Conservation (phyloP, 2,888 invertebrate species). For the Diploptera punctata region DNA sequence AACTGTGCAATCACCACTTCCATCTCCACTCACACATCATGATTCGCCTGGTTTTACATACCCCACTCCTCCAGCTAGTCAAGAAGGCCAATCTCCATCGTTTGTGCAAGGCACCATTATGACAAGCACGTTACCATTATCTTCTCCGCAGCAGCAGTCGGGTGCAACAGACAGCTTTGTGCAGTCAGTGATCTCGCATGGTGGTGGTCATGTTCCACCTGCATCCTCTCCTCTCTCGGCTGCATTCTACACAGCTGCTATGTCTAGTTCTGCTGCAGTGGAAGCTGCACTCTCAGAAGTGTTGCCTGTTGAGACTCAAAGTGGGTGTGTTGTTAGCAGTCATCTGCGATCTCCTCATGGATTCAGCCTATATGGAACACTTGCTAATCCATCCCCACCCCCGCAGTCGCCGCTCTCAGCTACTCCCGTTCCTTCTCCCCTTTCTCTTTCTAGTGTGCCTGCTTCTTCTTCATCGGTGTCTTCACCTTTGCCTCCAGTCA, state of each 20-base stretch:
- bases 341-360: conserved; percentile 55
- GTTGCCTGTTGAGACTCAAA: conserved; percentile 59
- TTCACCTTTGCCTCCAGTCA: conserved; percentile 53
- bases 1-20: conserved; percentile 52
- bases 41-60: conserved; percentile 81
- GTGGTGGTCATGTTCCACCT: conserved; percentile 49
- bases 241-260: conserved; percentile 82
- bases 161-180: conserved; percentile 51
- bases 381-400: conserved; percentile 43
- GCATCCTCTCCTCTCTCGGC: conserved; percentile 79
- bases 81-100: conserved; percentile 76
- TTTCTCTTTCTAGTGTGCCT: conserved; percentile 52
- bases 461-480: conserved; percentile 49
- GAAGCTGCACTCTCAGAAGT: conserved; percentile 87
- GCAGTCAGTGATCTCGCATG: conserved; percentile 49
- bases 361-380: conserved; percentile 56
- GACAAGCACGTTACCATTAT: conserved; percentile 55
- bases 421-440: conserved; percentile 63
- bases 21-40: conserved; percentile 55
- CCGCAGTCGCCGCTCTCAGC: conserved; percentile 57
- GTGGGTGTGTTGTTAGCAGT: conserved; percentile 15
- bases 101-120: conserved; percentile 52
- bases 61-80: conserved; percentile 88
- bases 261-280: conserved; percentile 86
- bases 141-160: conserved; percentile 53